Percentiles rank a stretch among this genome's conserved stretches.
These are phyloP conservation scores for Megaptera novaeangliae DNA, from an alignment of 2,113 vertebrate species.

Conservation along the genomic window DNA sequence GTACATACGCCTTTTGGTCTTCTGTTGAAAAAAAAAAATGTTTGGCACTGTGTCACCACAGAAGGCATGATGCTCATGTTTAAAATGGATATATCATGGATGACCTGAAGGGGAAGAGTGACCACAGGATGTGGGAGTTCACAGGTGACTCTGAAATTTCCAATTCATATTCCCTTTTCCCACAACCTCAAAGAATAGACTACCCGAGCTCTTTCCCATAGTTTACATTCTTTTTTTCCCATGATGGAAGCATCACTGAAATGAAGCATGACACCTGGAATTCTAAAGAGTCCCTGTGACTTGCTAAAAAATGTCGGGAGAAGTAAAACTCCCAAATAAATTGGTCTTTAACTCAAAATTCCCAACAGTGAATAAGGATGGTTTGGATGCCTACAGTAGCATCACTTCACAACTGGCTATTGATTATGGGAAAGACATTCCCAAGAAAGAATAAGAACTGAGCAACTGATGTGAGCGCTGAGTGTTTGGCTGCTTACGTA, in stretches of 20 bases:
- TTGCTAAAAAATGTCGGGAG: background rate
- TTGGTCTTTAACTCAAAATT: background rate
- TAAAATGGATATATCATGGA: background rate
- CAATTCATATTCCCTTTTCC: background rate
- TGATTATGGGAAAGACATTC: background rate
- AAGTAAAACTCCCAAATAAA: background rate
- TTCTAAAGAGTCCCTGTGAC: background rate
- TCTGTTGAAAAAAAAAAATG: background rate
- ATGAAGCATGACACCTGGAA: background rate
- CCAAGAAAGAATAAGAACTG: background rate
- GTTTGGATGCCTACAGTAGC: background rate
- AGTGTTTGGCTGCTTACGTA: background rate
- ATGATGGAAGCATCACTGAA: background rate
- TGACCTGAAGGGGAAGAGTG: background rate
- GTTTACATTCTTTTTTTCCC: background rate
- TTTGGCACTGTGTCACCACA: background rate
- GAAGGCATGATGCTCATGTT: background rate
- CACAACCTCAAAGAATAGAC: background rate
- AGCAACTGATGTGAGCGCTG: background rate
- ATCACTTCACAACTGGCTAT: background rate
- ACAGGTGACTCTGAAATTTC: background rate
- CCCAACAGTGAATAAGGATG: background rate
- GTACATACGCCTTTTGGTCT: background rate
- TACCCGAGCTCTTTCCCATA: background rate
- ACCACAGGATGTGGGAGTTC: background rate